A percentile compares a stretch with the other conserved stretches of the same genome.
Conservation (phyloP, 2,888 invertebrate species). For the Cancer borealis region DNA sequence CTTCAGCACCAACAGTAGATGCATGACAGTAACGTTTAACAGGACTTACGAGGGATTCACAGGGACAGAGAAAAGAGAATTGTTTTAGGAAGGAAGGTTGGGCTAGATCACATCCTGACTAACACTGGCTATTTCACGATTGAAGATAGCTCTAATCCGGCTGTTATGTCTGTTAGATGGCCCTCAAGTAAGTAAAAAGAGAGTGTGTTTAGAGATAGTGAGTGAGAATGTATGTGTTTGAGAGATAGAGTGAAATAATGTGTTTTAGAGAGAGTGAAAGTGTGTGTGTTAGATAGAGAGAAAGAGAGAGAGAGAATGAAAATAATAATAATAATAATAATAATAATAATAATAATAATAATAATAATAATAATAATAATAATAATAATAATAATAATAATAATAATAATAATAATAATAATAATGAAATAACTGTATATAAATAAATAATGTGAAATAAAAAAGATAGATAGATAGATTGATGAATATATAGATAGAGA, state of each 20-base stretch:
- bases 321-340: too few species aligned
- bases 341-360: too few species aligned
- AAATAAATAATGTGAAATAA: too few species aligned
- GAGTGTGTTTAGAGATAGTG: not conserved
- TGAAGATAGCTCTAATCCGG: constrained; percentile 82
- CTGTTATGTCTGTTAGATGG: constrained; percentile 87
- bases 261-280: too few species aligned
- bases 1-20: constrained; percentile 89
- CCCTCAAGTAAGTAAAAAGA: constrained; percentile 86
- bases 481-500: too few species aligned
- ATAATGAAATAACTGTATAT: too few species aligned
- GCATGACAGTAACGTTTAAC: constrained; percentile 89
- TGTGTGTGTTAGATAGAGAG: too few species aligned
- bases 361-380: too few species aligned
- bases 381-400: too few species aligned
- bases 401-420: too few species aligned
- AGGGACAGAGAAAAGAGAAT: constrained; percentile 85
- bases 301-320: too few species aligned
- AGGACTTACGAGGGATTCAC: constrained; percentile 81
- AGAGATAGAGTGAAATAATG: not conserved
- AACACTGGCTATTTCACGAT: constrained; percentile 87
- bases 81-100: constrained; percentile 84
- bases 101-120: constrained; percentile 88
- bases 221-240: not conserved
- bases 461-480: too few species aligned